These are phyloP conservation scores for Cydia splendana DNA, from an alignment of 1,140 invertebrate species.

Conservation along the genomic window DNA sequence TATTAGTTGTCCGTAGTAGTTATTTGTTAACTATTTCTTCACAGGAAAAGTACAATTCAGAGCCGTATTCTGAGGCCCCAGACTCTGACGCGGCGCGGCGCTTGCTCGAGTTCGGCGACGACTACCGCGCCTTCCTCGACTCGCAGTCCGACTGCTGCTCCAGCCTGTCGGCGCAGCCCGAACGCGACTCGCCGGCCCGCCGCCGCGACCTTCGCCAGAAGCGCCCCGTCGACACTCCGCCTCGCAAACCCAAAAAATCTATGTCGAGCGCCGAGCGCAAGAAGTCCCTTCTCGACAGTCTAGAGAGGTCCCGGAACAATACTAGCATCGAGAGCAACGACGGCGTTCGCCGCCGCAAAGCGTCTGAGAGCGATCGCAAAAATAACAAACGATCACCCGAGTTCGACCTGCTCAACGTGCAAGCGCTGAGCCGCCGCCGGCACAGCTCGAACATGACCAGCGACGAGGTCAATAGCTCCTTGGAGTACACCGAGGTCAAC, in stretches of 20 bases:
- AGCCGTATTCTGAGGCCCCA: slow-evolving; percentile 93
- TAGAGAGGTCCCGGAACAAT: slow-evolving; percentile 75
- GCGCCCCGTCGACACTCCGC: slow-evolving; percentile 69
- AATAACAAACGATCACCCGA: slow-evolving; percentile 71
- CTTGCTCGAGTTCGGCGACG: slow-evolving; percentile 93
- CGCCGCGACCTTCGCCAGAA: slow-evolving; percentile 62
- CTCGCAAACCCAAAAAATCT: slow-evolving; percentile 75
- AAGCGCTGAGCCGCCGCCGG: slow-evolving; percentile 65
- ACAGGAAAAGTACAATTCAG: slow-evolving; percentile 94
- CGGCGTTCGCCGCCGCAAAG: slow-evolving; percentile 63
- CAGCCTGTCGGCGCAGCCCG: slow-evolving; percentile 85
- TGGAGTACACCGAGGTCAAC: slow-evolving; percentile 74
- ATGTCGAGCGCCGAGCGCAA: slow-evolving; percentile 78
- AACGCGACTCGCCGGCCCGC: slow-evolving; percentile 78
- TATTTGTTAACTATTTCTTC: slow-evolving; percentile 50
- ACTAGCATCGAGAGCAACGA: slow-evolving; percentile 74
- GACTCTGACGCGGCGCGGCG: slow-evolving; percentile 91
- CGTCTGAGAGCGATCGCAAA: slow-evolving; percentile 64
- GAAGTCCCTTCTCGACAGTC: slow-evolving; percentile 73
- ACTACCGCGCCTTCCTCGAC: slow-evolving; percentile 93
- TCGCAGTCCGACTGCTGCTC: slow-evolving; percentile 92
- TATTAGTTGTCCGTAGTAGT: slow-evolving; percentile 1
- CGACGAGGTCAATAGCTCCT: slow-evolving; percentile 71
- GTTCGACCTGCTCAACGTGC: slow-evolving; percentile 71
- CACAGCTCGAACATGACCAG: slow-evolving; percentile 72